Evolutionary conservation across 1,140 invertebrate genomes (phyloP).

Genomic region (Drosophila kanapiae): DNA sequence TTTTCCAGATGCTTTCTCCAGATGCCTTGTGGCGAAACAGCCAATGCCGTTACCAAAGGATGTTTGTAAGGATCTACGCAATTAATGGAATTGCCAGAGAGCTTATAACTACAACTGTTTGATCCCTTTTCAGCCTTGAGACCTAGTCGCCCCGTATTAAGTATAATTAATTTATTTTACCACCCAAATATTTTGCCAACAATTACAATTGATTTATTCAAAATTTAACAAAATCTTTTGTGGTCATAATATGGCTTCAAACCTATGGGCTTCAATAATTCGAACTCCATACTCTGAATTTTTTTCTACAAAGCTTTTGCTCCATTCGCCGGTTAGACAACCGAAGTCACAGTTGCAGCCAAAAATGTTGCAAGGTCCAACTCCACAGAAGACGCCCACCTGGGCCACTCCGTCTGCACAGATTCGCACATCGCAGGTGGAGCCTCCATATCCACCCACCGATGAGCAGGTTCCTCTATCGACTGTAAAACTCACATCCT

Average conservation of each 20-base stretch:
- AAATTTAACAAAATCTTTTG: background rate
- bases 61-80: too few relatives aligned
- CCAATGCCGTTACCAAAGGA: too few relatives aligned
- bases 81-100: too few relatives aligned
- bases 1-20: constrained; percentile 7
- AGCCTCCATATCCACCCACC: background rate
- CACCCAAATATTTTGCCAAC: too few relatives aligned
- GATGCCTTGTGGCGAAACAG: background rate
- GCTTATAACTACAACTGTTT: too few relatives aligned
- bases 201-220: background rate
- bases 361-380: constrained; percentile 6
- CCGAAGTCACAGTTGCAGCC: constrained; percentile 11
- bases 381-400: background rate
- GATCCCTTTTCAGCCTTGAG: too few relatives aligned
- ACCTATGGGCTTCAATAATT: background rate
- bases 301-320: background rate
- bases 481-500: background rate
- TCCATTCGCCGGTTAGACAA: constrained; percentile 7
- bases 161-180: too few relatives aligned
- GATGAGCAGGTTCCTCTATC: background rate
- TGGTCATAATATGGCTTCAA: background rate
- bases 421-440: background rate
- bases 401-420: constrained; percentile 2
- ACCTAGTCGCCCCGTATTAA: too few relatives aligned
- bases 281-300: background rate